Conservation (phyloP, 2,888 invertebrate species). For the Polietes domitor region DNA sequence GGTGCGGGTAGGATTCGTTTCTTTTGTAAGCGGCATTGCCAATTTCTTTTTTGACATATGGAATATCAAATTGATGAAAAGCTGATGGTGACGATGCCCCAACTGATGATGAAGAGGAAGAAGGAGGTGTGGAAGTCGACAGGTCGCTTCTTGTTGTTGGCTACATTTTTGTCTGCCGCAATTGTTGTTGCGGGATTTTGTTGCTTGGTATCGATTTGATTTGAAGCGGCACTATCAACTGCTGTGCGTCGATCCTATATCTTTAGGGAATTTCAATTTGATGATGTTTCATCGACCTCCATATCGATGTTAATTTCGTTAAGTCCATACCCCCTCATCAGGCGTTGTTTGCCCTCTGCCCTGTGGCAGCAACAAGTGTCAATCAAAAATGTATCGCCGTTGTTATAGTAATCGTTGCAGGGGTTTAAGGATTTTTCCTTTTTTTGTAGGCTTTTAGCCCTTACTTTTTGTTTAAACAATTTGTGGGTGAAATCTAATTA, state of each 20-base stretch:
- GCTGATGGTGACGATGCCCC: too few species aligned
- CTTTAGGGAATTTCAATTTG: constrained; percentile 10
- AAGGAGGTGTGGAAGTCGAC: background rate
- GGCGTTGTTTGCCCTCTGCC: background rate
- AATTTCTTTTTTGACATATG: constrained; percentile 7
- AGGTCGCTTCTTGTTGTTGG: background rate
- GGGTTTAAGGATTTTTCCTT: background rate
- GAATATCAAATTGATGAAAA: constrained; percentile 15
- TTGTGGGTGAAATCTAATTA: background rate
- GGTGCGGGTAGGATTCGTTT: background rate
- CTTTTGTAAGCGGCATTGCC: background rate
- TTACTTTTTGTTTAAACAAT: too few species aligned
- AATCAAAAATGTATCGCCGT: constrained; percentile 2
- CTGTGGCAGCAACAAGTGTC: constrained; percentile 26
- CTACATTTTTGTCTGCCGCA: background rate
- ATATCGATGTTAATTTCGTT: background rate
- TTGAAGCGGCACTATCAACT: constrained; percentile 6
- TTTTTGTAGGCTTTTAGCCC: background rate
- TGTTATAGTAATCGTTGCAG: background rate
- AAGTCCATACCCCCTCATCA: background rate
- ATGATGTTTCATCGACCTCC: constrained; percentile 10
- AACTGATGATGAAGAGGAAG: background rate
- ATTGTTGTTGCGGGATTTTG: background rate
- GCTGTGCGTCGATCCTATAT: background rate
- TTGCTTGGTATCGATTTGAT: constrained; percentile 18